Base-by-base conservation (phyloP, 2,888 invertebrate species). In the Drosophila robusta region DNA sequence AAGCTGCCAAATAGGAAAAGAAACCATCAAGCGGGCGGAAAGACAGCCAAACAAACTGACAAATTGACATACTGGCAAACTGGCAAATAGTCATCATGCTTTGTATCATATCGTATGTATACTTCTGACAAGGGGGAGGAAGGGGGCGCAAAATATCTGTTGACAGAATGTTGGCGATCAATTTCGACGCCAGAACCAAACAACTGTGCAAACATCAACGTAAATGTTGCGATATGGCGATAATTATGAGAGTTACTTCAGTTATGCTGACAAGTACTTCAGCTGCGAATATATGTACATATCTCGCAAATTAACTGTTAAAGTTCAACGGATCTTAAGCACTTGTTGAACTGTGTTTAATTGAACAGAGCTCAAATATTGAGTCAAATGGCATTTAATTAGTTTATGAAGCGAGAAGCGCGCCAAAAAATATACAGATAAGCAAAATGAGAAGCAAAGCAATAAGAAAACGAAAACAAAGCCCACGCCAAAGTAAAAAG, bases 151-250 rank as follows among this genome's bases (percentile, higher is more conserved):
- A 51, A 41, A 55, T 68, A 55, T 71, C 51, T 71, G 64, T 44
- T 70, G 64, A 60, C 70, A 54, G 69, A 69, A 57, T 32, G 54
- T 55, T 70, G 45, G 63, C 70, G 63, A 63, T 68, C 56, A 56
- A 61, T 70, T 67, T 68, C 57, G 69, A 70, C 45, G 52, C 47
- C 44, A 52, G 64, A 57, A 41, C 57, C 54, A 29, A 41, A 49
- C 74, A 75, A 62, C 75, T 75, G 74, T 70, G 39, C 75, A 75
- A 75, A 74, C 51, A 74, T 9, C 24, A 55, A 26, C 45, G 16
- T 12, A 51, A 64, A 45, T 46, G 50, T 58, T 45, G 18, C 46
- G 34, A 52, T 71, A 46, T 26, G 42, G 38, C 45, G 50, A 65
- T 42, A 58, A 52, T 22, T 39, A 60, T 50, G 34, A 34, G 22